A percentile compares a stretch with the other conserved stretches of the same genome.
Conservation (phyloP, 2,888 invertebrate species). For the Ichneumoninae sp. region DNA sequence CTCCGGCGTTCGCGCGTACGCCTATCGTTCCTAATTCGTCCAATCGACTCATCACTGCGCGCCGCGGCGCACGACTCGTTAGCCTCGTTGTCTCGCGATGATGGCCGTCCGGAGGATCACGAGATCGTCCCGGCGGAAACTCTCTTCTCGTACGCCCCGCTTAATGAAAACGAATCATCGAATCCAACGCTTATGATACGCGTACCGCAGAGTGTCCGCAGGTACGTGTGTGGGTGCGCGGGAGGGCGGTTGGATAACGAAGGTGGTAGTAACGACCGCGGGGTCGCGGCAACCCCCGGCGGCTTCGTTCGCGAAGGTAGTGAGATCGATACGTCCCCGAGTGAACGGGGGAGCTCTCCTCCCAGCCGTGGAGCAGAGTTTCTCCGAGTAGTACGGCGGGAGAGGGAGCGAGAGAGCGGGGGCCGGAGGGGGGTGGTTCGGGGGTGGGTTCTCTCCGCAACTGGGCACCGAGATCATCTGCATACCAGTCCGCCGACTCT, state of each 20-base stretch:
- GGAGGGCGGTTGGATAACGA: slow-evolving; percentile 46
- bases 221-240: slow-evolving; percentile 1
- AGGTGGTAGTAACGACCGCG: slow-evolving; percentile 65
- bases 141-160: slow-evolving; percentile 62
- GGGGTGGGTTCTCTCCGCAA: slow-evolving; percentile 37
- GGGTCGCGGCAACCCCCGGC: slow-evolving; percentile 54
- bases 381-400: slow-evolving; percentile 45
- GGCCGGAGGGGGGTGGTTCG: slow-evolving; percentile 69
- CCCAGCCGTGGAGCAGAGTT: slow-evolving; percentile 46
- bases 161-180: slow-evolving; percentile 11
- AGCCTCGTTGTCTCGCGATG: slow-evolving; percentile 81
- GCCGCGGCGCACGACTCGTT: slow-evolving; percentile 72
- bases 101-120: slow-evolving; percentile 72
- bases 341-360: slow-evolving; percentile 31
- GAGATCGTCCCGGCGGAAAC: slow-evolving; percentile 61
- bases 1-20: slow-evolving; percentile 47
- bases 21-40: slow-evolving; percentile 77
- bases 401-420: slow-evolving; percentile 49
- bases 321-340: slow-evolving; percentile 58
- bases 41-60: slow-evolving; percentile 71
- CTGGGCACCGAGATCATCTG: slow-evolving; percentile 66
- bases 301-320: slow-evolving; percentile 32
- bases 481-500: slow-evolving; percentile 61
- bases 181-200: slow-evolving; percentile 13
- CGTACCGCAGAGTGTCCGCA: not conserved